Evolutionary conservation across 2,888 invertebrate species (phyloP).

Genomic region (Phalangium opilio): DNA sequence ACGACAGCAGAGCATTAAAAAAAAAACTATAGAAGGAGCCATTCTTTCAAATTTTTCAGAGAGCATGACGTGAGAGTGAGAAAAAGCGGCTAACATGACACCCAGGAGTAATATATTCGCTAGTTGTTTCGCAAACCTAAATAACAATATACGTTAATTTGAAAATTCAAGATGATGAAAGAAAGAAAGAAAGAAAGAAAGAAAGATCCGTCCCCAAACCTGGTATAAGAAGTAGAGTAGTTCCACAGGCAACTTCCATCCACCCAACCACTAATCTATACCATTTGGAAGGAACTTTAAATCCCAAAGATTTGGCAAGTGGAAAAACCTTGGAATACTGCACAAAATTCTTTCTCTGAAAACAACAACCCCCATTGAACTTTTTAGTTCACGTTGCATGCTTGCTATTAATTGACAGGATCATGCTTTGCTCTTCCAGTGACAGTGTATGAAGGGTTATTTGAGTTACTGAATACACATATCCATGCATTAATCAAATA

Average conservation of each 20-base stretch:
- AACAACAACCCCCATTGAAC: constrained; percentile 25
- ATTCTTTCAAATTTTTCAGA: constrained; percentile 66
- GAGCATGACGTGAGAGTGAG: constrained; percentile 85
- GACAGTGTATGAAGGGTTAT: too few species aligned
- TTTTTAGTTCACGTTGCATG: not conserved
- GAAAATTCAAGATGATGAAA: too few species aligned
- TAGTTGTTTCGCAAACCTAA: constrained; percentile 70
- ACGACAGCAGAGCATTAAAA: constrained; percentile 78
- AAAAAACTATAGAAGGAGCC: constrained; percentile 41
- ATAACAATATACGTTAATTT: too few species aligned
- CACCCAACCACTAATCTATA: constrained; percentile 69
- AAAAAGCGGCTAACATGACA: constrained; percentile 71
- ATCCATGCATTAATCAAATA: too few species aligned
- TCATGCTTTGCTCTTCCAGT: too few species aligned
- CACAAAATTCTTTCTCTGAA: constrained; percentile 83
- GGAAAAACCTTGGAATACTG: constrained; percentile 91
- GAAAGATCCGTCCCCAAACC: constrained; percentile 12
- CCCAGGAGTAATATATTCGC: constrained; percentile 70
- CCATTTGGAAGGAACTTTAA: constrained; percentile 84
- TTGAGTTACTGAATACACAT: too few species aligned
- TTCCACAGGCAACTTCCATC: constrained; percentile 66
- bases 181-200: constrained; percentile 37
- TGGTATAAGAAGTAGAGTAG: constrained; percentile 48
- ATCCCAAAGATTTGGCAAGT: constrained; percentile 56
- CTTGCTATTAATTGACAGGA: not conserved